Percentiles rank a stretch among this genome's conserved stretches.
Evolutionary conservation across 2,797 vertebrate species (phyloP).

Genomic region (Carduelis carduelis): DNA sequence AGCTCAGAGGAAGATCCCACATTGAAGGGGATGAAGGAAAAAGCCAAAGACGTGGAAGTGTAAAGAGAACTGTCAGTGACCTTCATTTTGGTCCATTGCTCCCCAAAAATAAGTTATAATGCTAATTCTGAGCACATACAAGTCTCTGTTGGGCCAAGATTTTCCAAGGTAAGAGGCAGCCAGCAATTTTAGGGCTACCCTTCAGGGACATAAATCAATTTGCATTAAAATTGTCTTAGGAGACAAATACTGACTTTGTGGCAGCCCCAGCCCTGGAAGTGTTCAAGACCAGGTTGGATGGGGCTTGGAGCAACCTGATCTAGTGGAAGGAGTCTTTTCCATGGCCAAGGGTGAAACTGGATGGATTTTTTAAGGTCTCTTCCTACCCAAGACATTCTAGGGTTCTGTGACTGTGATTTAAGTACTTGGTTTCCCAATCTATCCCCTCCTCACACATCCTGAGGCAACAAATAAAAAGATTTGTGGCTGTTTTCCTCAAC

Average conservation of each 20-base stretch:
- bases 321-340: background rate
- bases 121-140: background rate
- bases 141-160: background rate
- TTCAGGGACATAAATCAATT: background rate
- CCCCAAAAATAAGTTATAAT: background rate
- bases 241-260: background rate
- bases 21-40: background rate
- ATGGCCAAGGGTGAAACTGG: too few relatives aligned
- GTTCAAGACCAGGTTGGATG: too few relatives aligned
- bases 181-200: background rate
- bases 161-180: background rate
- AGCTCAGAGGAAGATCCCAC: background rate
- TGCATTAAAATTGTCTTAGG: background rate
- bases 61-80: background rate
- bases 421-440: background rate
- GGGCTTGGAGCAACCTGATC: background rate
- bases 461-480: background rate
- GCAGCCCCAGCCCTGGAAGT: background rate
- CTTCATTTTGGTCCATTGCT: fast-evolving
- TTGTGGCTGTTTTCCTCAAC: background rate
- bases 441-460: background rate
- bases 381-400: background rate
- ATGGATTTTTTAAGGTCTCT: background rate
- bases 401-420: background rate
- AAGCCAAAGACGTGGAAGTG: background rate